Conservation (phyloP, 2,113 vertebrate genomes). For the Channa argus region DNA sequence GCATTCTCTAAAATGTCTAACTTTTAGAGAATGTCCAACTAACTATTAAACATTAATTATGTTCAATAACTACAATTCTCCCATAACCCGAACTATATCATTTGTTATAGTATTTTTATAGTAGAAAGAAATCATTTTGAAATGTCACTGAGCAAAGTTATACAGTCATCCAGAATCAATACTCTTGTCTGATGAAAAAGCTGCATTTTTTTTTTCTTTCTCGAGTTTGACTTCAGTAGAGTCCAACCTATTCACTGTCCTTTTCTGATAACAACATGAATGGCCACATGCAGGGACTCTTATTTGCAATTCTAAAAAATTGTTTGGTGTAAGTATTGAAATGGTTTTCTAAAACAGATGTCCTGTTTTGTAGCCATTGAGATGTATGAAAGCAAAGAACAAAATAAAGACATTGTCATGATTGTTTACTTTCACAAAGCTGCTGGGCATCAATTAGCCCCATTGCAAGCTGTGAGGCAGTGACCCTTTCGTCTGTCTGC, state of each 20-base stretch:
- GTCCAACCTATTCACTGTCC: background rate
- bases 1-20: too few species aligned
- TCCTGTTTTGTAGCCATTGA: background rate
- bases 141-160: too few species aligned
- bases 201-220: background rate
- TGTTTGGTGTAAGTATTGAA: background rate
- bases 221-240: background rate
- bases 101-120: too few species aligned
- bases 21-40: too few species aligned
- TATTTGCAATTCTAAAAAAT: background rate
- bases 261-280: background rate
- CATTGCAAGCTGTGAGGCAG: constrained; percentile 62
- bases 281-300: background rate
- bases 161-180: too few species aligned
- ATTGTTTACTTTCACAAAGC: constrained; percentile 53
- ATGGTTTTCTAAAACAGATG: background rate
- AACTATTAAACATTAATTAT: too few species aligned
- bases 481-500: constrained; percentile 62
- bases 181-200: too few species aligned
- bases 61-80: too few species aligned
- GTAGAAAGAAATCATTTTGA: too few species aligned
- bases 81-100: too few species aligned
- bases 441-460: constrained; percentile 64
- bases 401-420: constrained; percentile 54
- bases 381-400: constrained; percentile 3